Percentiles rank a stretch among this genome's conserved stretches.
These are phyloP conservation scores for Silurus glanis DNA, from an alignment of 2,113 vertebrate genomes.

Conservation along the genomic window DNA sequence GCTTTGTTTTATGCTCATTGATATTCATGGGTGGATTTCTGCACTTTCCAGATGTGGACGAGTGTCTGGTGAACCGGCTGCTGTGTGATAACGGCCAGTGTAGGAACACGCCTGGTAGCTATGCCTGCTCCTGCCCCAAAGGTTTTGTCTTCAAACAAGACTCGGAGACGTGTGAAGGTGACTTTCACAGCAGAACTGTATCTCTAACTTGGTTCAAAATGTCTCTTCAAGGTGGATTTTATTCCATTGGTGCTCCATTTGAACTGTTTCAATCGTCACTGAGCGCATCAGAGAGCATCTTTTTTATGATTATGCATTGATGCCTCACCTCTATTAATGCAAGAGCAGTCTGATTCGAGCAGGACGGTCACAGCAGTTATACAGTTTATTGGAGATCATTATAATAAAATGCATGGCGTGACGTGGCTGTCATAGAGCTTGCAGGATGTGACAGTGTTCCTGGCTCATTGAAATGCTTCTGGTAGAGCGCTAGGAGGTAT, in stretches of 20 bases:
- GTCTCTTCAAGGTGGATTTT: not conserved
- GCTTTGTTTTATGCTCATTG: not conserved
- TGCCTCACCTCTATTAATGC: not conserved
- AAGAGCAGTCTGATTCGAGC: not conserved
- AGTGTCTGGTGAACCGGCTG: conserved; percentile 89
- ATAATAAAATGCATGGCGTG: not conserved
- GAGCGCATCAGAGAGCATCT: not conserved
- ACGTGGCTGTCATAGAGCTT: not conserved
- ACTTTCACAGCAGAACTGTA: not conserved
- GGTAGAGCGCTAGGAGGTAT: not conserved
- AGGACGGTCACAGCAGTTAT: not conserved
- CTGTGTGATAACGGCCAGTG: conserved; percentile 95
- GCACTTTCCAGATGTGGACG: conserved; percentile 85
- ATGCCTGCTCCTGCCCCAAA: conserved; percentile 92
- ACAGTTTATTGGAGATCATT: not conserved
- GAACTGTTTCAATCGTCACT: not conserved
- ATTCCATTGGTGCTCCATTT: not conserved
- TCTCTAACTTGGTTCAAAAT: not conserved
- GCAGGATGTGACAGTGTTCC: not conserved
- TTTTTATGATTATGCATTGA: not conserved
- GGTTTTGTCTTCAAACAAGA: conserved; percentile 91
- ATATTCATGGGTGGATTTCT: not conserved
- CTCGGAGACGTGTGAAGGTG: conserved; percentile 97
- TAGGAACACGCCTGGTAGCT: conserved; percentile 93
- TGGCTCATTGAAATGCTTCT: not conserved